These are phyloP conservation scores for Hirtodrosophila confusa DNA, from an alignment of 2,888 invertebrate species.

Conservation along the genomic window DNA sequence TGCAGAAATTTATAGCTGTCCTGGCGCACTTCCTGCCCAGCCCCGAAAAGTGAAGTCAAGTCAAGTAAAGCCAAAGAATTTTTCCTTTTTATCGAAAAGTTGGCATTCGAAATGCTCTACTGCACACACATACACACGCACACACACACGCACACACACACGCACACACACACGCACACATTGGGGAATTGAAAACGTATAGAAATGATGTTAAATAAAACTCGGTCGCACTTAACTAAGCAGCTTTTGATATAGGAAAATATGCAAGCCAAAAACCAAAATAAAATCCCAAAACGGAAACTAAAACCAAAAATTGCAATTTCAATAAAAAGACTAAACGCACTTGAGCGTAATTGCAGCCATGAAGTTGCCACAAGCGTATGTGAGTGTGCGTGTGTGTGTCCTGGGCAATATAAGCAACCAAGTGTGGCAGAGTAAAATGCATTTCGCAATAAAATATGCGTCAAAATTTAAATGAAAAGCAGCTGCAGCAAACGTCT, in stretches of 20 bases:
- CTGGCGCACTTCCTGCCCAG: conserved; percentile 62
- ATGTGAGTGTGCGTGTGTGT: conserved; percentile 22
- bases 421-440: conserved; percentile 50
- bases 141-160: conserved; percentile 22
- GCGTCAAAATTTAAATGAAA: conserved; percentile 75
- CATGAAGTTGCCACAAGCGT: conserved; percentile 31
- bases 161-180: conserved; percentile 12
- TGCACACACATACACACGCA: conserved; percentile 22
- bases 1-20: conserved; percentile 70
- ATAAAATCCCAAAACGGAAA: conserved; percentile 32
- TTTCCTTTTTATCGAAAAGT: conserved; percentile 68
- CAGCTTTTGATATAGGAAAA: conserved; percentile 43
- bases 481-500: conserved; percentile 22
- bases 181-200: conserved; percentile 57
- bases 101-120: conserved; percentile 59
- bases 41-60: conserved; percentile 18
- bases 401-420: conserved; percentile 23
- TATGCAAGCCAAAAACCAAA: conserved; percentile 14
- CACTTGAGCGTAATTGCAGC: conserved; percentile 77
- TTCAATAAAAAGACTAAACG: conserved; percentile 71
- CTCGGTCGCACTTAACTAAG: conserved; percentile 62
- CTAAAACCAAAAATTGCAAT: conserved; percentile 62
- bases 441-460: conserved; percentile 68
- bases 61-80: conserved; percentile 45
- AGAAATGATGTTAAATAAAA: conserved; percentile 60